Evolutionary conservation across 2,113 vertebrate species (phyloP).

Genomic region (Synchiropus splendidus): DNA sequence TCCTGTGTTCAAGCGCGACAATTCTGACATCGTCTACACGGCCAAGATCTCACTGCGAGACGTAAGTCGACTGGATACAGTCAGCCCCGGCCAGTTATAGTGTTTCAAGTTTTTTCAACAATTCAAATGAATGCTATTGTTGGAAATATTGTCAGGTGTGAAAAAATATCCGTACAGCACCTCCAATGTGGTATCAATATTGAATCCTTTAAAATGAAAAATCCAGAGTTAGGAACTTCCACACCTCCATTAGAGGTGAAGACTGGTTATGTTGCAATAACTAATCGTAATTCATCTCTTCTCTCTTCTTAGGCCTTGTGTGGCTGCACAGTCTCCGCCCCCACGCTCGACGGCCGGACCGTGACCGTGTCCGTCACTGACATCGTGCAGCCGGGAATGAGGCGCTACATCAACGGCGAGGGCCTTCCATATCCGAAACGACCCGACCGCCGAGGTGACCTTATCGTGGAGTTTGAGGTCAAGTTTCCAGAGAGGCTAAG

Average conservation of each 20-base stretch:
- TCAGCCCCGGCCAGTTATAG: too few relatives aligned
- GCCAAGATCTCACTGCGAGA: conserved; percentile 80
- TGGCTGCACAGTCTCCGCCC: conserved; percentile 72
- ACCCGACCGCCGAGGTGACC: conserved; percentile 79
- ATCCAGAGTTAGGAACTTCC: too few relatives aligned
- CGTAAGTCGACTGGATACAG: conserved; percentile 71
- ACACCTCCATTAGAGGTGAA: too few relatives aligned
- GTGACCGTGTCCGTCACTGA: conserved; percentile 71
- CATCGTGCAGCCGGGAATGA: conserved; percentile 77
- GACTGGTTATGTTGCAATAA: too few relatives aligned
- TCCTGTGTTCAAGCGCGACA: conserved; percentile 75
- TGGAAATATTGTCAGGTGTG: too few relatives aligned
- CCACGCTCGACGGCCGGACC: conserved; percentile 75
- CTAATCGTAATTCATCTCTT: background rate
- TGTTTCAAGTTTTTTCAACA: too few relatives aligned
- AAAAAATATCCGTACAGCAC: too few relatives aligned
- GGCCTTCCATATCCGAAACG: conserved; percentile 80
- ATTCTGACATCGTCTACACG: conserved; percentile 80
- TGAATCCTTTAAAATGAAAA: too few relatives aligned
- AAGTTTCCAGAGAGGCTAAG: conserved; percentile 78
- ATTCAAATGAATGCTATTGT: too few relatives aligned
- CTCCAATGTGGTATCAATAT: too few relatives aligned
- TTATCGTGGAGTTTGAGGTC: conserved; percentile 83
- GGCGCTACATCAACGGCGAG: conserved; percentile 73
- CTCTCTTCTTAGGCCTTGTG: conserved; percentile 75